A percentile compares a stretch with the other conserved stretches of the same genome.
These are phyloP conservation scores for Coptodon bakossiorum DNA, from an alignment of 2,113 vertebrate genomes.

Conservation along the genomic window DNA sequence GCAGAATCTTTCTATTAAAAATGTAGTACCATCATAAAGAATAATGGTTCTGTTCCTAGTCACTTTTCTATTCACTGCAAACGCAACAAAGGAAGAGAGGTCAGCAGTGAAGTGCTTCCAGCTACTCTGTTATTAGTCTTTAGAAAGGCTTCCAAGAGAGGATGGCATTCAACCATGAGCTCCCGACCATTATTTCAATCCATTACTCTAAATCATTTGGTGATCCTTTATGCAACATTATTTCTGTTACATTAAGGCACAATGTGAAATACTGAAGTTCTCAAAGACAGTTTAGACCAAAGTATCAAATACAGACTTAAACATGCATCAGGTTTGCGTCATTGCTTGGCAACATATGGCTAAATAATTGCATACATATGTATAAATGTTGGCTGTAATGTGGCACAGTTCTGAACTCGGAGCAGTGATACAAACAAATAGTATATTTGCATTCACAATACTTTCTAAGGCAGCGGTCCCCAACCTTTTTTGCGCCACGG, in stretches of 20 bases:
- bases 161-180: background rate
- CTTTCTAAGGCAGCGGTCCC: background rate
- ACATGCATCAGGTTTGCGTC: background rate
- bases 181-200: background rate
- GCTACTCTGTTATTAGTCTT: background rate
- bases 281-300: background rate
- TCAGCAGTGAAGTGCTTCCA: background rate
- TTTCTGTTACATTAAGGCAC: background rate
- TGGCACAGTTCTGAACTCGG: background rate
- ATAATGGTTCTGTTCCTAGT: background rate
- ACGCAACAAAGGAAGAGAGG: background rate
- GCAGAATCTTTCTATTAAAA: background rate
- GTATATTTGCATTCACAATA: background rate
- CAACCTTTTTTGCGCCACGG: no score
- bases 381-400: background rate
- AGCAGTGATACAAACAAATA: background rate
- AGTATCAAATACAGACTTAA: background rate
- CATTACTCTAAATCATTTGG: background rate
- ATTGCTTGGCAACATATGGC: background rate
- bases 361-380: background rate
- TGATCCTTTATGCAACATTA: background rate
- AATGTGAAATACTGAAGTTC: background rate
- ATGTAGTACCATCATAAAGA: background rate
- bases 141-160: background rate
- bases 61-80: background rate